Evolutionary conservation across 2,113 vertebrate genomes (phyloP), one percentile per base, ranked within the genome.

Genomic region (Mobula birostris): DNA sequence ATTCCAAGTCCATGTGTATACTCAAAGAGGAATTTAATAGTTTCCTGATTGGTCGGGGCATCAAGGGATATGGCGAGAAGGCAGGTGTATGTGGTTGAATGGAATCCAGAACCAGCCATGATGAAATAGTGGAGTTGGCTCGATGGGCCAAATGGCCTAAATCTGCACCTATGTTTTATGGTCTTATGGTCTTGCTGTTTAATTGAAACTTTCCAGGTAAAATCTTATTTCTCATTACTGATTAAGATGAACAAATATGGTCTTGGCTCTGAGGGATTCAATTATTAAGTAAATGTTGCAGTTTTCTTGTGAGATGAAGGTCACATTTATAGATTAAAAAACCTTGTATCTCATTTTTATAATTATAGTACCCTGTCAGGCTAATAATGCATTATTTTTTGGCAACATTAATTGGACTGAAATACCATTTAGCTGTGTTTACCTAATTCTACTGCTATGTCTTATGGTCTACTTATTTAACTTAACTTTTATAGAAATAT

Each of bases 161-260:
- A 48, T 48, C 48, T 85, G 82, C 48, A 48, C 48, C 48, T 48
- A 48, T 48, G 48, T 48, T 48, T 48, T 4, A 48, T 48, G 48
- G 48, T 48, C 48, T 48, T 4, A 48, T 48, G 48, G 1, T 48
- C 48, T 48, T 48, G 48, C 48, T 48, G 48, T 40, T 85, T 85
- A 85, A 56, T 85, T 85, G 82, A 85, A 85, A 58, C 82, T 21
- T 24, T 85, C 8, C 21, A 48, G 80, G 82, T 48, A 85, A 85
- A 40, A 19, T 56, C 82, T 85, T 85, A 24, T 85, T 58, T 85
- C 48, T 56, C 82, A 85, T 85, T 56, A 21, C 82, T 85, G 24
- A 85, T 19, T 56, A 85, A 85, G 82, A 85, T 85, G 82, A 85
- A 85, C 82, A 56, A 85, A 58, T 17, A 85, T 85, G 19, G 24